Base-by-base conservation (phyloP, 2,113 vertebrate genomes). In the Prietella phreatophila region DNA sequence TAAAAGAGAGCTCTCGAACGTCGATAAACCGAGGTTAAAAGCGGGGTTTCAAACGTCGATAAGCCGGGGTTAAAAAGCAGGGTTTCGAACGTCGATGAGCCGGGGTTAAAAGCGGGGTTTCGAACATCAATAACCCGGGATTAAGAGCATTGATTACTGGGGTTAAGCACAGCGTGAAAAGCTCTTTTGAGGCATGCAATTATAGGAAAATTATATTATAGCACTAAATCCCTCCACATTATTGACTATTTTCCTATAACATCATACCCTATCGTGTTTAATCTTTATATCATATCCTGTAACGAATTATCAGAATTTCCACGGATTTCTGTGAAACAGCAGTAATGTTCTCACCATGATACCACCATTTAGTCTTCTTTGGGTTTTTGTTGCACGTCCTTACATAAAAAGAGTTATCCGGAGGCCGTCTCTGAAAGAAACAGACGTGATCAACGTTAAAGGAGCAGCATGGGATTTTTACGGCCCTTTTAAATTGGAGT, bases 321-420 rank as follows among this genome's bases (percentile, higher is more conserved):
- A n/a, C n/a, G n/a, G n/a, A n/a, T n/a, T n/a, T n/a, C n/a, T n/a
- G n/a, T n/a, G 2, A n/a, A 55, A 79, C 7, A 80, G 27, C n/a
- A 36, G 15, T 80, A 36, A 61, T 61, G 20, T 82, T 82, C 97
- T 97, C 94, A 99, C 98, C 98, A 65, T 99, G 98, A 97, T 99
- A 99, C 98, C 98, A 99, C 98, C 98, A 99, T 96, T 99, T 99
- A 94, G 98, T 99, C 96, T 99, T 99, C 98, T 99, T 99, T 99
- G 98, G 98, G 95, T 99, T 99, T 96, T 99, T 99, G 96, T 99
- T 99, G 97, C 98, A 99, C 5, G 98, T 99, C 97, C 97, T 97
- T 96, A 99, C 98, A 95, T 99, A 99, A 96, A 99, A 99, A 85
- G 98, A 99, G 94, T 99, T 99, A 96, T 99, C 98, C 91, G 98